A percentile compares a stretch with the other conserved stretches of the same genome.
Evolutionary conservation across 2,113 vertebrate genomes (phyloP).

Genomic region (Crotalus horridus): DNA sequence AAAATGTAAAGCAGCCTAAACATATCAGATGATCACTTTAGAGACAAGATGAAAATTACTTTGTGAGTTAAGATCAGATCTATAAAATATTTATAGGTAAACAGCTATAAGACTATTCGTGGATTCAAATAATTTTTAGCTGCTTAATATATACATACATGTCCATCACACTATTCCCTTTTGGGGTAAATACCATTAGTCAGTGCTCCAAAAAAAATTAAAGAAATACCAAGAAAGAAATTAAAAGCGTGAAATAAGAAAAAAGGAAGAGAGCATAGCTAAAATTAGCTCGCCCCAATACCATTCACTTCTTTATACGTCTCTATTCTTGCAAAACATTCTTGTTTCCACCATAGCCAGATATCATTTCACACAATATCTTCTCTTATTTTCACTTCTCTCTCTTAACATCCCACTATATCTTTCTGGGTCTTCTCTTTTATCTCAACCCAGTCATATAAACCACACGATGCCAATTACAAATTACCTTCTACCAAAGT

Average conservation of each 20-base stretch:
- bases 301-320: neutral
- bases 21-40: slow-evolving; percentile 56
- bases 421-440: neutral
- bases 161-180: neutral
- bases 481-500: neutral
- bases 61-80: slow-evolving; percentile 69
- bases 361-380: neutral
- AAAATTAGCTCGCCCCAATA: neutral
- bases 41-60: slow-evolving; percentile 64
- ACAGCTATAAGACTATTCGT: slow-evolving; percentile 4
- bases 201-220: neutral
- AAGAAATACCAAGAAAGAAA: neutral
- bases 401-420: neutral
- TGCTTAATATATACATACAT: neutral
- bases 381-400: neutral
- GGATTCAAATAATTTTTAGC: neutral
- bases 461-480: neutral
- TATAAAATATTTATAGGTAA: slow-evolving; percentile 54
- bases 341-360: neutral
- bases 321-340: neutral
- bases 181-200: neutral
- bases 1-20: slow-evolving; percentile 33
- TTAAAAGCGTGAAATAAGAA: neutral
- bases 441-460: neutral
- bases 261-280: neutral